phyloP scores from a whole-genome alignment of 2,113 vertebrate species.

The Brevimyrus niger region DNA sequence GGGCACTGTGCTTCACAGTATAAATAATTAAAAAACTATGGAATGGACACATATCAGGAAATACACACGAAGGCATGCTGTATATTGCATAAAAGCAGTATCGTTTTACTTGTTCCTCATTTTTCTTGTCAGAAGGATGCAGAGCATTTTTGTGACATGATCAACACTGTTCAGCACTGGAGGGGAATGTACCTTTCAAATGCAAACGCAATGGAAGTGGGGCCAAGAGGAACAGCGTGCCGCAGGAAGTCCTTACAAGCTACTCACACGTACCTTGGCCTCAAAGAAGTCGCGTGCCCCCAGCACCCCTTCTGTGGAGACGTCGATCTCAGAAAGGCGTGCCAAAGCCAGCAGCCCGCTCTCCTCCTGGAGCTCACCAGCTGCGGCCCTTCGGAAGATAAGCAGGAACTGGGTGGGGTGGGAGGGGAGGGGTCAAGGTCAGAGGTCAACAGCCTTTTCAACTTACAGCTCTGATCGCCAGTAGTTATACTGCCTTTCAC shows the following conservation, averaged over 20 bases:
- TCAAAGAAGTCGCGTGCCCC: constrained; percentile 93
- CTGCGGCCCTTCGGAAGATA: constrained; percentile 84
- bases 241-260: neutral
- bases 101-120: neutral
- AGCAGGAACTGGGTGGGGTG: constrained; percentile 73
- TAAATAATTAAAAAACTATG: neutral
- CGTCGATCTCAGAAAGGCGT: constrained; percentile 84
- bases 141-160: neutral
- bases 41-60: neutral
- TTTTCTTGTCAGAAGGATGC: neutral
- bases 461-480: neutral
- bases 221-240: neutral
- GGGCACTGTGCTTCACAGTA: neutral
- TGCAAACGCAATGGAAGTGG: neutral
- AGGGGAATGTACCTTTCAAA: neutral
- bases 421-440: neutral
- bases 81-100: neutral
- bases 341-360: constrained; percentile 85
- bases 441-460: neutral
- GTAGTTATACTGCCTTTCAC: neutral
- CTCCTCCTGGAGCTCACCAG: constrained; percentile 82
- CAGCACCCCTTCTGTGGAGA: constrained; percentile 82
- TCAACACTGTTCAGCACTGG: neutral
- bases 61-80: neutral
- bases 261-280: constrained; percentile 72